Percentiles rank a stretch among this genome's conserved stretches.
These are phyloP conservation scores for Accipiter virgatus DNA, from an alignment of 2,113 vertebrate species.

Conservation along the genomic window DNA sequence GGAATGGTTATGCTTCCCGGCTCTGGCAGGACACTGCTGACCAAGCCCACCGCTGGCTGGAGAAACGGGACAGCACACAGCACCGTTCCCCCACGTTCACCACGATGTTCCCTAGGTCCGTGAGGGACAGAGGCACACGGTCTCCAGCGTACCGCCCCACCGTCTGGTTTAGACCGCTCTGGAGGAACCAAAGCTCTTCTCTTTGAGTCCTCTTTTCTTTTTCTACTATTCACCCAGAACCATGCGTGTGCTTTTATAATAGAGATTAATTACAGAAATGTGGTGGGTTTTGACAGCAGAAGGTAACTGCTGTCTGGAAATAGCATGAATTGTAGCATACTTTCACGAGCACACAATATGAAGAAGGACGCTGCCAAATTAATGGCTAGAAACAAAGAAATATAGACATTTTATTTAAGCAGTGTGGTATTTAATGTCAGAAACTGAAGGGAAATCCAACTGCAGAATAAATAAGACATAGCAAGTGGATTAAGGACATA, in stretches of 20 bases:
- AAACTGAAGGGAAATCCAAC: constrained; percentile 44
- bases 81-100: neutral
- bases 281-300: neutral
- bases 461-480: neutral
- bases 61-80: neutral
- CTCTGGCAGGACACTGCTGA: neutral
- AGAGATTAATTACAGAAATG: constrained; percentile 28
- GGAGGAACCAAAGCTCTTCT: neutral
- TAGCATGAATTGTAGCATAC: neutral
- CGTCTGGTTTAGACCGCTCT: neutral
- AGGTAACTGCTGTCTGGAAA: neutral
- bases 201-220: neutral
- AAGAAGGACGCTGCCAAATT: neutral
- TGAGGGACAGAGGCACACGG: neutral
- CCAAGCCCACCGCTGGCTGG: neutral
- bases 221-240: neutral
- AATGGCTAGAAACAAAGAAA: constrained; percentile 10
- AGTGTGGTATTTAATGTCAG: neutral
- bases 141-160: neutral
- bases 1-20: neutral
- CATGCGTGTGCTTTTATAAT: neutral
- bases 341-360: neutral
- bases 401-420: neutral
- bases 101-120: fast-evolving
- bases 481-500: neutral